Evolutionary conservation across 1,140 invertebrate species (phyloP).

Genomic region (Caenorhabditis remanei): DNA sequence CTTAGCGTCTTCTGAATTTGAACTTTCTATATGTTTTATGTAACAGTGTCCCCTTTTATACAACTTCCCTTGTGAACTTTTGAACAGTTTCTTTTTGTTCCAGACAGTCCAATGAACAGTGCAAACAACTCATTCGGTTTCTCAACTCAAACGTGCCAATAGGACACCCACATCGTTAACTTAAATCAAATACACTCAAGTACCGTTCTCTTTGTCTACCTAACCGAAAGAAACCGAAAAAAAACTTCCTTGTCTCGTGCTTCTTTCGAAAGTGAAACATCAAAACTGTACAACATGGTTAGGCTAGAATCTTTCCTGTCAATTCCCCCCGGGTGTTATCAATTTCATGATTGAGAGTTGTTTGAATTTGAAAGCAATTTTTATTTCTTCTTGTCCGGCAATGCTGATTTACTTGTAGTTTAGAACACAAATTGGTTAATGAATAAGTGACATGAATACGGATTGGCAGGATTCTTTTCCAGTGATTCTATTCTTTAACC

Average conservation of each 20-base stretch:
- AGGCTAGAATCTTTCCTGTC: too few species aligned
- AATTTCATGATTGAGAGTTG: background rate
- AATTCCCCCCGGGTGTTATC: background rate
- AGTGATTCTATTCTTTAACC: background rate
- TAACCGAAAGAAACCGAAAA: background rate
- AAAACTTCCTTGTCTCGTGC: background rate
- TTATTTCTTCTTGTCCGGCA: background rate
- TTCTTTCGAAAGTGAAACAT: background rate
- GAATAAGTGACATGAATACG: slow-evolving; percentile 30
- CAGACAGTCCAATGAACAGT: background rate
- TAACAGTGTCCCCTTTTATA: background rate
- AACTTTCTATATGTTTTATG: background rate
- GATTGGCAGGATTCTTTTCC: slow-evolving; percentile 3
- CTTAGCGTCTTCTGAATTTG: background rate
- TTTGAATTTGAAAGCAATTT: background rate
- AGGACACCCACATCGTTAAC: background rate
- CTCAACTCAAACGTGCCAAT: too few species aligned
- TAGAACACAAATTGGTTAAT: background rate
- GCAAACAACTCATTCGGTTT: background rate
- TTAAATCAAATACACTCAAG: background rate
- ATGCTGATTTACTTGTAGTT: background rate
- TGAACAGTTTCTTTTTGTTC: slow-evolving; percentile 26
- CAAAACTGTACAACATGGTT: background rate
- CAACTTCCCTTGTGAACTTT: slow-evolving; percentile 17
- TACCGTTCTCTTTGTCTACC: background rate